Evolutionary conservation across 2,888 invertebrate genomes (phyloP).

Genomic region (Leptinotarsa haldemani): DNA sequence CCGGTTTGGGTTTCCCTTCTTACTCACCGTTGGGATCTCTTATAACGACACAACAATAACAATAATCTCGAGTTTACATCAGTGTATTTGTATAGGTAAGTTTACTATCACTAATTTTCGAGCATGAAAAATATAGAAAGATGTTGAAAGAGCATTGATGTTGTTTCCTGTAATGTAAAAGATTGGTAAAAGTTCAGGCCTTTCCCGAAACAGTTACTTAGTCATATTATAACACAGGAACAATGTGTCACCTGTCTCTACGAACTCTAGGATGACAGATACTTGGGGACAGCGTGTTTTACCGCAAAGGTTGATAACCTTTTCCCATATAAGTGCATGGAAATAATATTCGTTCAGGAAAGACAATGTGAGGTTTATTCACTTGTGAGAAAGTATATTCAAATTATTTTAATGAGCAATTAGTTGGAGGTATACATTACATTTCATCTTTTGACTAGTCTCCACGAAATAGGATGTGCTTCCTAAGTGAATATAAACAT

Average conservation of each 20-base stretch:
- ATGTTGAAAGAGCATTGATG: not conserved
- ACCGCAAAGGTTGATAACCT: constrained; percentile 40
- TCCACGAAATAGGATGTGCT: not conserved
- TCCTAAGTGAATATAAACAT: too few relatives aligned
- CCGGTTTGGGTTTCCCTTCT: constrained; percentile 44
- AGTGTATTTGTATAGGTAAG: constrained; percentile 8
- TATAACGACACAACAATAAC: not conserved
- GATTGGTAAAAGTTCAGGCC: not conserved
- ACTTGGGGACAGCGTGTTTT: constrained; percentile 34
- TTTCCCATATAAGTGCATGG: constrained; percentile 31
- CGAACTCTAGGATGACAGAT: constrained; percentile 27
- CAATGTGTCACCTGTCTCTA: constrained; percentile 18
- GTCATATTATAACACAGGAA: constrained; percentile 12
- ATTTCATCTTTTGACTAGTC: not conserved
- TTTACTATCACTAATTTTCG: not conserved
- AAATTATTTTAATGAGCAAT: constrained; percentile 14
- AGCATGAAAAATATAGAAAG: not conserved
- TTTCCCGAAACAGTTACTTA: constrained; percentile 5
- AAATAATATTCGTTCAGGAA: constrained; percentile 32
- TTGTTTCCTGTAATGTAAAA: not conserved
- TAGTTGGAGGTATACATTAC: not conserved
- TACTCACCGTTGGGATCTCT: constrained; percentile 44
- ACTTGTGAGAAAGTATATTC: constrained; percentile 16
- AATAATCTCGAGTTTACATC: constrained; percentile 6
- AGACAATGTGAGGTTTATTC: constrained; percentile 26